Evolutionary conservation across 2,888 invertebrate species (phyloP).

Genomic region (Tryphoninae sp.): DNA sequence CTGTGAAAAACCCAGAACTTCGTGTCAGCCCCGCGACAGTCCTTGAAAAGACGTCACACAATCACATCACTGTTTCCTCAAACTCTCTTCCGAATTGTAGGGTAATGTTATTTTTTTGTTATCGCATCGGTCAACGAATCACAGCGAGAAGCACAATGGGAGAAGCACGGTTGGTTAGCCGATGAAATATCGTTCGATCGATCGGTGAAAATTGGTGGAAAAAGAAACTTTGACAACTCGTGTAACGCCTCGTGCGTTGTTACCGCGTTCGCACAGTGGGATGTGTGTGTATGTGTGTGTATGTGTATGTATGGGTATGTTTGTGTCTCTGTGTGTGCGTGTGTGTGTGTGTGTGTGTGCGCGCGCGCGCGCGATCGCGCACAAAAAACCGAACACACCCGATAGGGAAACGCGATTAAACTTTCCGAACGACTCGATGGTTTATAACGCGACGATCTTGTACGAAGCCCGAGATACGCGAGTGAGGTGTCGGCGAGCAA

Average conservation of each 20-base stretch:
- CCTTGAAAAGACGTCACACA: conserved; percentile 51
- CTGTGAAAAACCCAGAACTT: conserved; percentile 23
- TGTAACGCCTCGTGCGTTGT: conserved; percentile 29
- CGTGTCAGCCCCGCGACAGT: conserved; percentile 21
- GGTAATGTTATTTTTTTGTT: not conserved
- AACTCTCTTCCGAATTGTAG: not conserved
- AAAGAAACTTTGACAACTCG: conserved; percentile 1
- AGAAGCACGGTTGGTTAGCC: not conserved
- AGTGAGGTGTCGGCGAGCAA: not conserved
- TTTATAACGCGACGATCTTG: not conserved
- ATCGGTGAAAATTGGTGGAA: conserved; percentile 12
- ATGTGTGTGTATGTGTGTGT: not conserved
- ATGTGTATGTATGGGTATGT: not conserved
- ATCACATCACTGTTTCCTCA: conserved; percentile 53
- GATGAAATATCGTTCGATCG: conserved; percentile 15
- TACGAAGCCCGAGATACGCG: conserved; percentile 11
- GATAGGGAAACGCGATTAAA: not conserved
- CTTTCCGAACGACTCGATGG: not conserved
- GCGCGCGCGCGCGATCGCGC: conserved; percentile 15
- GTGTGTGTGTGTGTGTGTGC: not conserved
- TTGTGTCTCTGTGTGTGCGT: not conserved
- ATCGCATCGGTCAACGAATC: conserved; percentile 6
- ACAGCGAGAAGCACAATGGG: conserved; percentile 20
- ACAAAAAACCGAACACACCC: conserved; percentile 3
- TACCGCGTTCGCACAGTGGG: not conserved